Evolutionary conservation across 1,140 invertebrate species (phyloP).

Genomic region (Acromyrmex charruanus): DNA sequence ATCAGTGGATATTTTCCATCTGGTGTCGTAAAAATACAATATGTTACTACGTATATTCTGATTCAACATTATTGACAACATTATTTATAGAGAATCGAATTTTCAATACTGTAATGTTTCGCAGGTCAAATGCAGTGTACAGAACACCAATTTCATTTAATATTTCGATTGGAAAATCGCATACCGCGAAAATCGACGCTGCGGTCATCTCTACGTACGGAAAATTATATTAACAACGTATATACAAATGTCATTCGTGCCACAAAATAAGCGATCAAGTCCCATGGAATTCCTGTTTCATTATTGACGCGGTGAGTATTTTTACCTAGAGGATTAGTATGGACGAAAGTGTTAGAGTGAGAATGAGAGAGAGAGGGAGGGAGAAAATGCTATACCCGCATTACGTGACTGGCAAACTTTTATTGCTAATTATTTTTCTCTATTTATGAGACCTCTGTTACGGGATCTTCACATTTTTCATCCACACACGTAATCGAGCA

Average conservation of each 20-base stretch:
- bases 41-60: constrained; percentile 38
- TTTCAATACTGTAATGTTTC: constrained; percentile 38
- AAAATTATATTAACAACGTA: constrained; percentile 39
- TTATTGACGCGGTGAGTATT: constrained; percentile 42
- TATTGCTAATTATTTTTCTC: constrained; percentile 71
- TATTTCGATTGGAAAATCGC: constrained; percentile 66
- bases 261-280: constrained; percentile 38
- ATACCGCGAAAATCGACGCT: constrained; percentile 28
- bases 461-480: constrained; percentile 24
- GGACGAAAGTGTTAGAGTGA: background rate
- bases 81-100: constrained; percentile 63
- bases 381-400: constrained; percentile 10
- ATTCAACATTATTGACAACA: constrained; percentile 57
- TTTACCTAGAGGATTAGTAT: constrained; percentile 43
- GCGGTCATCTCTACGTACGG: background rate
- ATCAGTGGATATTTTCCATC: background rate
- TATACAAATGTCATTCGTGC: background rate
- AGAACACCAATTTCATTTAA: constrained; percentile 53
- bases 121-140: background rate
- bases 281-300: constrained; percentile 19
- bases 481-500: constrained; percentile 57
- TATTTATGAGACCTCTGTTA: constrained; percentile 48
- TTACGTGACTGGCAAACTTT: constrained; percentile 48
- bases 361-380: background rate
- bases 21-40: constrained; percentile 22